These are phyloP conservation scores for Neogale vison DNA, from an alignment of 2,113 vertebrate genomes.

Conservation along the genomic window DNA sequence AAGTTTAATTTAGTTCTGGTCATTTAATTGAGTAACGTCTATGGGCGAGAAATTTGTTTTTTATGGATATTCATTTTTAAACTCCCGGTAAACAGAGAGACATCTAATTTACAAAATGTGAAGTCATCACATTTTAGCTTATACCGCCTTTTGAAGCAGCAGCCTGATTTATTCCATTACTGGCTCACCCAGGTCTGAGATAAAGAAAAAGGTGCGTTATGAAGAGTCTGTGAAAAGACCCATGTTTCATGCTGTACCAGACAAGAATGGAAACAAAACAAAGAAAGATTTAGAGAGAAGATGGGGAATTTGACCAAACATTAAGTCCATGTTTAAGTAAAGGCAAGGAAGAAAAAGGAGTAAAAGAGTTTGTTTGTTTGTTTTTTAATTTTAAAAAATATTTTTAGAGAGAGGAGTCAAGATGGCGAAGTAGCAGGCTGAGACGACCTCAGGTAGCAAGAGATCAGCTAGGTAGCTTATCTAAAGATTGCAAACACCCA, in stretches of 20 bases:
- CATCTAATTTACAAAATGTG: not conserved
- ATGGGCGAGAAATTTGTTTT: constrained; percentile 3
- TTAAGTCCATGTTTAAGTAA: not conserved
- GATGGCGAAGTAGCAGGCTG: too few relatives aligned
- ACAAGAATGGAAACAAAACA: not conserved
- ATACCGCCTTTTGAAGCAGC: not conserved
- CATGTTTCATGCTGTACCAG: not conserved
- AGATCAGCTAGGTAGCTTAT: too few relatives aligned
- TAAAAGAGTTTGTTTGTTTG: not conserved
- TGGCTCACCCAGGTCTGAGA: not conserved
- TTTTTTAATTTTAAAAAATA: not conserved
- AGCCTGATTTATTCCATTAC: not conserved
- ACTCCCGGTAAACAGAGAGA: not conserved
- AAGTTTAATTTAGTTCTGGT: constrained; percentile 26
- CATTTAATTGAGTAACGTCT: constrained; percentile 32
- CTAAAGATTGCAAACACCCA: too few relatives aligned
- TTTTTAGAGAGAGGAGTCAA: not conserved
- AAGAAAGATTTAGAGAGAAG: not conserved
- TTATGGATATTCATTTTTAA: constrained; percentile 41
- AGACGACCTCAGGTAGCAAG: too few relatives aligned
- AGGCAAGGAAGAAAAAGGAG: not conserved
- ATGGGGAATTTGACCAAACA: not conserved
- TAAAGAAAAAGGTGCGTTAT: not conserved
- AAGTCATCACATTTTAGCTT: not conserved
- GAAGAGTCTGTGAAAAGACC: not conserved